phyloP scores from a whole-genome alignment of 2,797 vertebrate species.

The Argentina silus region DNA sequence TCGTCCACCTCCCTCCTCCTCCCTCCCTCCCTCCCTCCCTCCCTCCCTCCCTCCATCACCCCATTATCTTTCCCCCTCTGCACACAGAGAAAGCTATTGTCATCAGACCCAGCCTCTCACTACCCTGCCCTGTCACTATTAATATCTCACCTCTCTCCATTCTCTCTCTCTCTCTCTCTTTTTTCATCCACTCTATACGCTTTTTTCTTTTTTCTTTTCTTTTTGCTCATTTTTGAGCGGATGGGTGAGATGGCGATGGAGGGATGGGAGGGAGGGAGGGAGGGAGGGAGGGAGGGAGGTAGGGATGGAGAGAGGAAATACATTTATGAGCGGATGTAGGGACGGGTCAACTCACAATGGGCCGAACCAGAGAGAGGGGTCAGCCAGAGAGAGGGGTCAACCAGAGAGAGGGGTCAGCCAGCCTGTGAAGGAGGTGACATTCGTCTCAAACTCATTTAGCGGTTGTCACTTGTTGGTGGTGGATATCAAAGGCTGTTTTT shows the following conservation, averaged over 20 bases:
- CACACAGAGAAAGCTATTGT: background rate
- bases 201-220: background rate
- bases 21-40: background rate
- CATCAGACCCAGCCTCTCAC: constrained; percentile 18
- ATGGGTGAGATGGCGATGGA: constrained; percentile 42
- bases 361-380: background rate
- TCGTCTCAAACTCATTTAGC: constrained; percentile 12
- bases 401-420: background rate
- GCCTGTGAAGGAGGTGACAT: background rate
- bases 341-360: background rate
- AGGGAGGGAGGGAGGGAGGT: background rate
- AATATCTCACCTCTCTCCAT: constrained; percentile 26
- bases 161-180: constrained; percentile 47
- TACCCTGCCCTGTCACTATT: constrained; percentile 31
- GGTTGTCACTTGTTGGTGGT: background rate
- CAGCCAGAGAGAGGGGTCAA: background rate
- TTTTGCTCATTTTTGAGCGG: constrained; percentile 2
- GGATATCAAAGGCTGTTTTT: constrained; percentile 1
- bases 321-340: background rate
- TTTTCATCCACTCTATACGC: constrained; percentile 44
- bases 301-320: background rate
- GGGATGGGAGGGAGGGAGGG: background rate
- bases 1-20: background rate
- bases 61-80: background rate
- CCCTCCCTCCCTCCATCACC: background rate